Percentiles rank a stretch among this genome's conserved stretches.
phyloP scores from a whole-genome alignment of 2,797 vertebrate genomes.

The Bradypodion ventrale region DNA sequence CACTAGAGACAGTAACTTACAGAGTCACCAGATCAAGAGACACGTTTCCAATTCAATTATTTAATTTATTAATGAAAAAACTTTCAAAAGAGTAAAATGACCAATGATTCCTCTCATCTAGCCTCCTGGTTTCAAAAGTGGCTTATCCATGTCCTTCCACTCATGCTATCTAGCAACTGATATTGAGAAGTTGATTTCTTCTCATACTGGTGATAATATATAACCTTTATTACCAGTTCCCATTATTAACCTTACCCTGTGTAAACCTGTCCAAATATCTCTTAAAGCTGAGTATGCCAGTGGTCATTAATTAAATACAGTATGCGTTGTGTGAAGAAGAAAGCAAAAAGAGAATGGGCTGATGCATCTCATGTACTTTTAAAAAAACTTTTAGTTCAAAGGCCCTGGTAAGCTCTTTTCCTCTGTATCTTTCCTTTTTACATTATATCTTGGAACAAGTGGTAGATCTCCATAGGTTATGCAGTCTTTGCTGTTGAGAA shows the following conservation, averaged over 20 bases:
- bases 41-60: conserved; percentile 41
- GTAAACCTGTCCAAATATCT: too few relatives aligned
- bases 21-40: conserved; percentile 31
- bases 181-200: too few relatives aligned
- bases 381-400: neutral
- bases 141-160: neutral
- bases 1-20: conserved; percentile 38
- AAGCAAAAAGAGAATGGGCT: neutral
- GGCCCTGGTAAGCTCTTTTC: neutral
- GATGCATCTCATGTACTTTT: neutral
- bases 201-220: too few relatives aligned
- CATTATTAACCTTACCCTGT: too few relatives aligned
- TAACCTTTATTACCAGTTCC: too few relatives aligned
- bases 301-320: too few relatives aligned
- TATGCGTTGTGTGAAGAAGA: neutral
- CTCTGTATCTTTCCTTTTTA: neutral
- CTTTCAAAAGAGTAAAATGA: neutral
- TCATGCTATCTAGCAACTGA: neutral
- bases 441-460: neutral
- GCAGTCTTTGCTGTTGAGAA: neutral
- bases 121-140: neutral
- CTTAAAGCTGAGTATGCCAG: too few relatives aligned
- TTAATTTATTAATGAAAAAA: neutral
- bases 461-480: too few relatives aligned
- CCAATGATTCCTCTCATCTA: neutral